Percentiles rank a stretch among this genome's conserved stretches.
Evolutionary conservation across 2,797 vertebrate species (phyloP).

Genomic region (Acanthornis magna): DNA sequence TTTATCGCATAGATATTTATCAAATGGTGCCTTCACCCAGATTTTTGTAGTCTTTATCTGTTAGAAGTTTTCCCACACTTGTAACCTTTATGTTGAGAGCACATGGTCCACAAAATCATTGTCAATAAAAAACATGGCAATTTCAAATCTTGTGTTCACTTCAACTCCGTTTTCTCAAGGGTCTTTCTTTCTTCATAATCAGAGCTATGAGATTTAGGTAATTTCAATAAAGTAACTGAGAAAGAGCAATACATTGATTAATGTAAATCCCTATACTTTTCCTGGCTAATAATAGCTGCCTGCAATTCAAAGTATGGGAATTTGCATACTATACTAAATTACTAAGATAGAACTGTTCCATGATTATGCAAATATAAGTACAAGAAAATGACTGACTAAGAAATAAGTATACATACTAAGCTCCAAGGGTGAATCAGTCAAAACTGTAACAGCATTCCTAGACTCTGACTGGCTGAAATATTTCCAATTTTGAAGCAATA

Average conservation of each 20-base stretch:
- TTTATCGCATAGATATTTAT: not conserved
- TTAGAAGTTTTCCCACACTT: not conserved
- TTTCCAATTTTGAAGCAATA: not conserved
- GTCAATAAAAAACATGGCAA: fast-evolving
- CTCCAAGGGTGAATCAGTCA: not conserved
- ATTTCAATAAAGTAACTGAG: not conserved
- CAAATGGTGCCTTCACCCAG: not conserved
- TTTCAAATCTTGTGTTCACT: not conserved
- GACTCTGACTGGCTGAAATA: not conserved
- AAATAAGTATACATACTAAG: not conserved
- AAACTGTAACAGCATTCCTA: not conserved
- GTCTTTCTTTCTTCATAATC: not conserved
- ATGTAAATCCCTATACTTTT: not conserved
- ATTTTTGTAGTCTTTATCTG: not conserved
- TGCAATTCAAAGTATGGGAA: not conserved
- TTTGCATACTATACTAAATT: not conserved
- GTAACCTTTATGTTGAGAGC: not conserved
- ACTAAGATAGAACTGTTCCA: not conserved
- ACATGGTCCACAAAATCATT: fast-evolving
- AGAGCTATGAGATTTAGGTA: not conserved
- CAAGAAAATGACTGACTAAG: not conserved
- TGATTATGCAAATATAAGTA: not conserved
- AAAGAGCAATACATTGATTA: not conserved
- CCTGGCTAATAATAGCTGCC: not conserved
- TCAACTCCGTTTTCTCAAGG: not conserved